These are phyloP conservation scores for Pteria penguin DNA, from an alignment of 2,888 invertebrate genomes.

Conservation along the genomic window DNA sequence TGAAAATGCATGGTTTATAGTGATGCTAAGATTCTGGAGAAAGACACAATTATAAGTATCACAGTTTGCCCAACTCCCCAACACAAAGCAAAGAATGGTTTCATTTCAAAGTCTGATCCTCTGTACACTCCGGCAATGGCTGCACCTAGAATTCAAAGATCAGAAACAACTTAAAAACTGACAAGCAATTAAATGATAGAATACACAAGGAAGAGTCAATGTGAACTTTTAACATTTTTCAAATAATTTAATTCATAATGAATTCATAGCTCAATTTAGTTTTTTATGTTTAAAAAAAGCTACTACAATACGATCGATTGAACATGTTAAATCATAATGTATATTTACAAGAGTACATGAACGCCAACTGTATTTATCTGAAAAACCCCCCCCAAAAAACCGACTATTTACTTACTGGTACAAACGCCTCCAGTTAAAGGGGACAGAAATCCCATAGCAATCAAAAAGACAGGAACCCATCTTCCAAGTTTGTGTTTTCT, in stretches of 20 bases:
- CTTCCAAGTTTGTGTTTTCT: constrained; percentile 96
- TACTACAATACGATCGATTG: too few species aligned
- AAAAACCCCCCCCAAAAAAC: too few species aligned
- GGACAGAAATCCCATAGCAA: constrained; percentile 93
- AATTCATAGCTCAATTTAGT: too few species aligned
- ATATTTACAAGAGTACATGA: too few species aligned
- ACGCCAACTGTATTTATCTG: too few species aligned
- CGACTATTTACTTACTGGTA: constrained; percentile 75
- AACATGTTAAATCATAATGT: too few species aligned
- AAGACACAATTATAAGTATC: constrained; percentile 92
- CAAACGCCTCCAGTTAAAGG: constrained; percentile 90
- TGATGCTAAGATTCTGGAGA: constrained; percentile 95
- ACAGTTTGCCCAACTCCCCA: constrained; percentile 97
- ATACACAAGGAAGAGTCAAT: too few species aligned
- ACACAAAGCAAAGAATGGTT: constrained; percentile 92
- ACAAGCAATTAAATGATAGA: too few species aligned
- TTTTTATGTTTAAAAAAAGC: too few species aligned
- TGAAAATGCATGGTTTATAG: constrained; percentile 84
- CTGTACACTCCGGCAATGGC: constrained; percentile 96
- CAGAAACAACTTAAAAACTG: too few species aligned
- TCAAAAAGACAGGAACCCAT: constrained; percentile 90
- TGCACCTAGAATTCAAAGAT: constrained; percentile 93
- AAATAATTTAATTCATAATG: too few species aligned
- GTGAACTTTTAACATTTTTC: too few species aligned
- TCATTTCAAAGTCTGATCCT: constrained; percentile 93